Evolutionary conservation across 30 jellyfish, hydroid and myxozoan species (phyloP).

Genomic region (Aurelia coerulea): DNA sequence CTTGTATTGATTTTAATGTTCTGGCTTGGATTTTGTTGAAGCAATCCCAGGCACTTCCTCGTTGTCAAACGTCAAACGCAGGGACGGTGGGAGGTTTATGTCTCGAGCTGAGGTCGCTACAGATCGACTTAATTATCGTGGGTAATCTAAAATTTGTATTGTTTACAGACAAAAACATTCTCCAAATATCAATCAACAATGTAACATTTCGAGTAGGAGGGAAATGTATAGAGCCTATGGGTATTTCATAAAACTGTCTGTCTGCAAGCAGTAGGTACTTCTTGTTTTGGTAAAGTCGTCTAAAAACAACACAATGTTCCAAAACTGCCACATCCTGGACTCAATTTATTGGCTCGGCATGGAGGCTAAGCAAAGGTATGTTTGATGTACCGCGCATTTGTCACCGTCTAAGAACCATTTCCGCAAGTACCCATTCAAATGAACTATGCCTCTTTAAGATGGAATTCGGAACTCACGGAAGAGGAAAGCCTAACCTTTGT

Average conservation of each 20-base stretch:
- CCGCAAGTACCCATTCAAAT: slow-evolving; percentile 59
- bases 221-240: slow-evolving; percentile 9
- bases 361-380: slow-evolving; percentile 65
- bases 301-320: slow-evolving; percentile 25
- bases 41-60: too few species aligned
- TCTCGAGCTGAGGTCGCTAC: too few species aligned
- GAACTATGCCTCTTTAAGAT: slow-evolving; percentile 39
- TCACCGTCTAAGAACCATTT: slow-evolving; percentile 57
- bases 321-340: slow-evolving; percentile 77
- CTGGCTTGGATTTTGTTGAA: too few species aligned
- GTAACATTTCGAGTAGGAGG: slow-evolving; percentile 48
- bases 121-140: too few species aligned
- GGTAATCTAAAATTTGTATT: neutral
- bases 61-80: too few species aligned
- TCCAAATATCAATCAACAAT: slow-evolving; percentile 23
- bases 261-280: slow-evolving; percentile 57
- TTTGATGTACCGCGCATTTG: slow-evolving; percentile 57
- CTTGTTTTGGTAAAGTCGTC: slow-evolving; percentile 28
- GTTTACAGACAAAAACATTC: slow-evolving; percentile 34
- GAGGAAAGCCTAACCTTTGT: slow-evolving; percentile 67
- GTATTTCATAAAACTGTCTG: slow-evolving; percentile 54
- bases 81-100: too few species aligned
- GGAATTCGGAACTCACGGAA: slow-evolving; percentile 59
- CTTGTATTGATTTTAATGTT: too few species aligned
- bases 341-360: slow-evolving; percentile 67